phyloP scores from a whole-genome alignment of 2,113 vertebrate genomes.

The Uria lomvia region DNA sequence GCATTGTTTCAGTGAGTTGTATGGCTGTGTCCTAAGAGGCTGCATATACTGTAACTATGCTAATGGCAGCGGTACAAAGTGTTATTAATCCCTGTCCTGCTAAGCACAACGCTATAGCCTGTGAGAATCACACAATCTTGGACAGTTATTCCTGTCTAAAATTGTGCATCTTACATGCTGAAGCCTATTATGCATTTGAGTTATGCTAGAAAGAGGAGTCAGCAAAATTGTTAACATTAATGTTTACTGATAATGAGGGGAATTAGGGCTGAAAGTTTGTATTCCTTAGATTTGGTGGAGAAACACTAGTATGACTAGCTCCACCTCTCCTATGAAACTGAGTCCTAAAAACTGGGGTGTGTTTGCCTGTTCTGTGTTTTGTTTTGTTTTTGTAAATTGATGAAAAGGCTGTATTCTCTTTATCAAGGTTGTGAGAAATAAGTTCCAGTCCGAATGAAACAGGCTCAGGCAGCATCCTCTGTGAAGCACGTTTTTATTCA shows the following conservation, averaged over 20 bases:
- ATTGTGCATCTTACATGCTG: background rate
- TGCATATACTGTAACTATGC: fast-evolving
- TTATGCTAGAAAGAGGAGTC: background rate
- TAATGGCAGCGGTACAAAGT: background rate
- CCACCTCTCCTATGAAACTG: fast-evolving
- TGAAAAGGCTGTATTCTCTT: background rate
- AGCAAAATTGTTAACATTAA: background rate
- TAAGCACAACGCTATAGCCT: fast-evolving
- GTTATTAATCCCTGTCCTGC: background rate
- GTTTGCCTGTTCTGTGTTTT: background rate
- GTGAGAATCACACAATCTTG: fast-evolving
- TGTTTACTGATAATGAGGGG: background rate
- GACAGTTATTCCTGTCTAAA: background rate
- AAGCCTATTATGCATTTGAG: fast-evolving
- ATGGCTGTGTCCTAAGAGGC: background rate
- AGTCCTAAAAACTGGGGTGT: background rate
- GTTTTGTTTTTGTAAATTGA: no score
- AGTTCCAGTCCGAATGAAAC: no score
- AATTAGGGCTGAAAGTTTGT: background rate
- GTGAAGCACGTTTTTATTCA: no score
- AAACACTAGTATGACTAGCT: background rate
- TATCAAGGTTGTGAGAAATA: no score
- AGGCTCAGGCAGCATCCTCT: no score
- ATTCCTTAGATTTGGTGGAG: background rate
- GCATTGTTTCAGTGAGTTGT: background rate